Conservation (phyloP, 2,113 vertebrate genomes). For the Phrynosoma blainvillii region DNA sequence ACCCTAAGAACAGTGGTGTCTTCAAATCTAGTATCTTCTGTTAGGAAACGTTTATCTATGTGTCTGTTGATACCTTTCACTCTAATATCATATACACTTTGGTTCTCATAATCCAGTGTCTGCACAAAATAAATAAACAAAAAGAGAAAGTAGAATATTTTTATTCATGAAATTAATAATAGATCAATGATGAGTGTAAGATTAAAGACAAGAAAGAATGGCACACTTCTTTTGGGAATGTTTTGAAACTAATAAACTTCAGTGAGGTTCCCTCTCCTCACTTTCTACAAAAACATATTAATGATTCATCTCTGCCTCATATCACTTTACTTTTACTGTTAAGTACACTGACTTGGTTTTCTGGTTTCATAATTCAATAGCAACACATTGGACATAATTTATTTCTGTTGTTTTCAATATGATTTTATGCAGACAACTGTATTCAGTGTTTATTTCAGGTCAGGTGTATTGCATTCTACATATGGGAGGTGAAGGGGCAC, state of each 20-base stretch:
- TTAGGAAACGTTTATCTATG: constrained; percentile 76
- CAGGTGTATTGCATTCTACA: too few species aligned
- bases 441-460: background rate
- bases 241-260: background rate
- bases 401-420: background rate
- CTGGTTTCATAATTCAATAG: background rate
- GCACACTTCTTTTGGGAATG: background rate
- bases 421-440: background rate
- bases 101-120: constrained; percentile 89
- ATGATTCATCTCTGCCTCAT: background rate
- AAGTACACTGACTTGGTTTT: background rate
- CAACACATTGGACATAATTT: background rate
- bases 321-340: background rate
- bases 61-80: constrained; percentile 83
- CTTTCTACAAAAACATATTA: background rate
- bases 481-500: too few species aligned
- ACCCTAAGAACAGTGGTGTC: constrained; percentile 87
- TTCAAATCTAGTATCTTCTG: constrained; percentile 69
- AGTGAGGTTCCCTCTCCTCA: background rate
- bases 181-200: background rate
- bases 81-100: constrained; percentile 78
- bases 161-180: constrained; percentile 8
- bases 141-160: background rate
- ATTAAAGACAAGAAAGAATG: constrained; percentile 10
- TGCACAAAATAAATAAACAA: constrained; percentile 59